Evolutionary conservation across 2,888 invertebrate species (phyloP), one percentile per base, ranked within the genome.

Genomic region (Petrolisthes cinctipes): DNA sequence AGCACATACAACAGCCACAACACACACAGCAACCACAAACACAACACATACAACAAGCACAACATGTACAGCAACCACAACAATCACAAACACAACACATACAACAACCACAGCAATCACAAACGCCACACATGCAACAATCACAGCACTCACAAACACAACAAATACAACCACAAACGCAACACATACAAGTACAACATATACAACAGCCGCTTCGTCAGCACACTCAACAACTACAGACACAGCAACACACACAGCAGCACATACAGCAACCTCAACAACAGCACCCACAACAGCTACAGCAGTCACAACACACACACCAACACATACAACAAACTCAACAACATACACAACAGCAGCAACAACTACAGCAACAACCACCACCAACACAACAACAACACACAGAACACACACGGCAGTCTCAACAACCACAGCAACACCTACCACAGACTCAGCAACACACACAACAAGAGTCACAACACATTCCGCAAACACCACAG

Each of bases 151-250:
- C 56, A 54, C 54, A 37, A 5, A 7, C 54, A 37, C 54, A 80
- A 56, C 80, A 80, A 0, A 11, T 56, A 53, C 53, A 66, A 51
- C 51, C 0, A 6, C n/a, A n/a, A n/a, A n/a, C 68, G 66, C 37
- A 66, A 20, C 82, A 82, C 17, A 82, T 68, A 37, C 82, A 82
- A 68, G 0, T 56, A 80, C 53, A 14, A 3, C 61, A 61, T 61
- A 61, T 0, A n/a, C 54, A 11, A 6, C 57, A 54, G 9, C 54
- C 6, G 14, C 61, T 23, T 14, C 17, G 54, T 53, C 53, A 57
- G 4, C 84, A 76, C 53, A 78, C 61, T 20, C 85, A 79, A n/a
- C 85, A 85, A 14, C 7, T 79, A 66, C 81, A 73, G 71, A 80
- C 80, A 37, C 23, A 73, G 1, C 85, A 73, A 5, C 71, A 53